Conservation (phyloP, 2,797 vertebrate genomes). For the Arnoldichthys spilopterus region DNA sequence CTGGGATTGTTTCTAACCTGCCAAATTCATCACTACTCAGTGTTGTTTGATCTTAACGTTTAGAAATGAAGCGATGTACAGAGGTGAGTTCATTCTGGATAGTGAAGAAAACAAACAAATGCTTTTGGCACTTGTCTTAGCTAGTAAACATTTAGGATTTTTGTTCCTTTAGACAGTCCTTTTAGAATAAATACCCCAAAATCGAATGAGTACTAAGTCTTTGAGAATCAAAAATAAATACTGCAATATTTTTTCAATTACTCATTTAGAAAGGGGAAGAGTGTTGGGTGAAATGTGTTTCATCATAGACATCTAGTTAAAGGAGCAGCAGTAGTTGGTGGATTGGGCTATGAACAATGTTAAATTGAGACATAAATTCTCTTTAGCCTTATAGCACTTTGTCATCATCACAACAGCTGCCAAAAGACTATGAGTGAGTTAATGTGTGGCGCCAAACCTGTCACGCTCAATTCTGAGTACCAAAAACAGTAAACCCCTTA, state of each 20-base stretch:
- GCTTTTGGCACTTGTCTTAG: no score
- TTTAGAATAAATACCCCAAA: no score
- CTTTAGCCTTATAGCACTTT: slow-evolving; percentile 4
- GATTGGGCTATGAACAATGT: not conserved
- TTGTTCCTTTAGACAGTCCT: no score
- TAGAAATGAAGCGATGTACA: no score
- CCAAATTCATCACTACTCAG: no score
- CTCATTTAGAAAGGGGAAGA: not conserved
- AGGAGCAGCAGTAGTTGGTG: not conserved
- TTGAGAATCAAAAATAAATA: not conserved
- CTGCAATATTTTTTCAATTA: not conserved
- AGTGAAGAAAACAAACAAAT: no score
- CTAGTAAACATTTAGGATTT: no score
- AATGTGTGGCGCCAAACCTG: slow-evolving; percentile 7
- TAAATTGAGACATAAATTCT: not conserved
- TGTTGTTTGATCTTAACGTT: no score
- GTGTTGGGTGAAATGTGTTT: not conserved
- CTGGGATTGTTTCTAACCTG: no score
- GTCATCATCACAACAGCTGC: slow-evolving; percentile 7
- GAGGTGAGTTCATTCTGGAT: no score
- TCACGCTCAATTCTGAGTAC: not conserved
- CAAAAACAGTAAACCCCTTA: not conserved
- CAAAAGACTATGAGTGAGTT: not conserved
- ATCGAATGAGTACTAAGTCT: not conserved
- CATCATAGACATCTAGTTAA: not conserved